Evolutionary conservation across 2,797 vertebrate species (phyloP).

Genomic region (Netta rufina): DNA sequence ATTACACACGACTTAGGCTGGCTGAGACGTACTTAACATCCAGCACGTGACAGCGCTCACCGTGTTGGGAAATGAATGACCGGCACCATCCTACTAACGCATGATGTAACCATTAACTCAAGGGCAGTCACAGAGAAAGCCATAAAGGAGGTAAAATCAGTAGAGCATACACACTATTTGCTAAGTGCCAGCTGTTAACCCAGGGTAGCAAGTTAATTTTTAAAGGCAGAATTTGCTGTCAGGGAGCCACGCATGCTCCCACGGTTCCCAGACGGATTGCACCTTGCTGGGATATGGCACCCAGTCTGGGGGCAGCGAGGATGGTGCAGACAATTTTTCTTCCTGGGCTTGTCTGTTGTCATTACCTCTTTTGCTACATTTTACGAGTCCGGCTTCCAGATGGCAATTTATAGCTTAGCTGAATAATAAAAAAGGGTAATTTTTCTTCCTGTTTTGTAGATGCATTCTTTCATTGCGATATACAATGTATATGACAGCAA

Average conservation of each 20-base stretch:
- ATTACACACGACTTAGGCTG: neutral
- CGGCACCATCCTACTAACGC: neutral
- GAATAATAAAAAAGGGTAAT: neutral
- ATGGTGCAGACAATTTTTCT: neutral
- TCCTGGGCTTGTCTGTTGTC: neutral
- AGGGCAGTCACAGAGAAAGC: neutral
- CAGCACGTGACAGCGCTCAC: neutral
- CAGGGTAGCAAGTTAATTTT: neutral
- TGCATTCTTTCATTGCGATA: neutral
- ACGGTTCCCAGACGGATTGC: neutral
- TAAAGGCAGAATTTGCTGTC: neutral
- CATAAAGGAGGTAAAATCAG: neutral
- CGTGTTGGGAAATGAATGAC: neutral
- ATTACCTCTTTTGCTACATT: neutral
- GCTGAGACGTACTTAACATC: neutral
- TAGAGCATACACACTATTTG: slow-evolving; percentile 6
- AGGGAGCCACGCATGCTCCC: neutral
- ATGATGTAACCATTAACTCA: slow-evolving; percentile 22
- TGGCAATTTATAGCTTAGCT: neutral
- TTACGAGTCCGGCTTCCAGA: neutral
- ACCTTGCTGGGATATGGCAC: neutral
- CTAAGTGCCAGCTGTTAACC: slow-evolving; percentile 10
- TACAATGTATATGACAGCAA: neutral
- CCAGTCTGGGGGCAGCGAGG: neutral
- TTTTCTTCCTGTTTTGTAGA: neutral